These are phyloP conservation scores for Pseudotriccus pelzelni DNA, from an alignment of 2,797 vertebrate genomes.

Conservation along the genomic window DNA sequence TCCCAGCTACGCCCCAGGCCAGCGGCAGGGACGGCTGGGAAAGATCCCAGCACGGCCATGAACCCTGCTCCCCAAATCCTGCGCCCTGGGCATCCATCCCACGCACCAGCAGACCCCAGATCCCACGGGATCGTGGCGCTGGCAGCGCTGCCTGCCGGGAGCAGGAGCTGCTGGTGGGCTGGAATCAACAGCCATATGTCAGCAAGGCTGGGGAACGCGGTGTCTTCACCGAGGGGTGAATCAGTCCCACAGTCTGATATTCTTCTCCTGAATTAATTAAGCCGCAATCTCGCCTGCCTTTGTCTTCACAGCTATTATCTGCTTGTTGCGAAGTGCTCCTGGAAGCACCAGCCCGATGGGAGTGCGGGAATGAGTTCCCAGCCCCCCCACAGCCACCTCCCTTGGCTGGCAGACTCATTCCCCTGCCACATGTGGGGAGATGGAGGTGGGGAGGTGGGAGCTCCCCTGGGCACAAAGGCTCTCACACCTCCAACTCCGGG, in stretches of 20 bases:
- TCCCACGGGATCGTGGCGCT: background rate
- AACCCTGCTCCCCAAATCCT: background rate
- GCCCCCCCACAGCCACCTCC: background rate
- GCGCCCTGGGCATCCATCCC: background rate
- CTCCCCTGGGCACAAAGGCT: background rate
- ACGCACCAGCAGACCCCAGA: background rate
- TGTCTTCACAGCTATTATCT: constrained; percentile 52
- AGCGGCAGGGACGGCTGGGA: background rate
- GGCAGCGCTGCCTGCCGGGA: background rate
- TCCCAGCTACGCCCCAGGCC: background rate
- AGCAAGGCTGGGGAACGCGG: constrained; percentile 34
- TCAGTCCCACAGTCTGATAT: constrained; percentile 30
- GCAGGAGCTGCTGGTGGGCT: constrained; percentile 54
- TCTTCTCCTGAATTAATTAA: constrained; percentile 61
- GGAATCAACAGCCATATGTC: constrained; percentile 55
- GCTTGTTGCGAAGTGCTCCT: background rate
- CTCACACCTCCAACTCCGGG: fast-evolving
- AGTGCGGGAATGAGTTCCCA: background rate
- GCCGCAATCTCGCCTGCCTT: constrained; percentile 25
- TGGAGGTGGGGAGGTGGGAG: background rate
- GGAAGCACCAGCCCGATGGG: background rate
- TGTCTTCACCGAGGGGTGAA: constrained; percentile 52
- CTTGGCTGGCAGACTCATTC: background rate
- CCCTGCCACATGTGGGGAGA: background rate
- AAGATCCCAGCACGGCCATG: fast-evolving